Evolutionary conservation across 2,113 vertebrate genomes (phyloP), one percentile per base, ranked within the genome.

Genomic region (Thalassarche chlororhynchos): DNA sequence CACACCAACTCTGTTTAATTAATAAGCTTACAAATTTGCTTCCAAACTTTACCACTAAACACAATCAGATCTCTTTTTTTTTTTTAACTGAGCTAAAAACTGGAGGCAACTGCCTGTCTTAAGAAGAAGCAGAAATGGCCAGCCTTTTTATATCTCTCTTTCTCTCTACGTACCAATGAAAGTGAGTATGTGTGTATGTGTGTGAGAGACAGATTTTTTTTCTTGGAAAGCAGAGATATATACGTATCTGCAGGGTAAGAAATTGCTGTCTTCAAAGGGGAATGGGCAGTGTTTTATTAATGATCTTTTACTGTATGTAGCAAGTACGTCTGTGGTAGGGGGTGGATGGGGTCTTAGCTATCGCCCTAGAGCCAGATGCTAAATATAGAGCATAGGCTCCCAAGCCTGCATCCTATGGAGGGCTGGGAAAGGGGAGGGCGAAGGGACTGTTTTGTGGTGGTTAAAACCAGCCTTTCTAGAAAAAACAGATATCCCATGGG

Each of bases 271-370:
- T 91, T 95, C 81, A 84, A 69, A 75, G 28, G 18, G 49, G 66
- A 88, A 84, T 18, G 58, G 80, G 10, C 26, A 64, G n/a, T 51
- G 51, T 55, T 78, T 89, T 58, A 55, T 47, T 46, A 74, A 74
- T 24, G 46, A 71, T 32, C 38, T 71, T 77, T 55, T 58, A 52
- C 25, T 54, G 42, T 9, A 49, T 29, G 7, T n/a, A 47, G 28
- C 14, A 65, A 49, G 5, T 25, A 44, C 0, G 0, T 23, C 40
- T 19, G 34, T 31, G 34, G 26, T 1, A 6, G 28, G 16, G 16
- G 10, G 6, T 11, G 20, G 28, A 69, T 29, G 12, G 17, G 10
- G 9, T 52, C 64, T 34, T 23, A 24, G 32, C 11, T 32, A 3
- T 34, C 34, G 77, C 54, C 40, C 24, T 21, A 32, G 14, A 77